Evolutionary conservation across 2,797 vertebrate species (phyloP).

Genomic region (Crypturellus tataupa): DNA sequence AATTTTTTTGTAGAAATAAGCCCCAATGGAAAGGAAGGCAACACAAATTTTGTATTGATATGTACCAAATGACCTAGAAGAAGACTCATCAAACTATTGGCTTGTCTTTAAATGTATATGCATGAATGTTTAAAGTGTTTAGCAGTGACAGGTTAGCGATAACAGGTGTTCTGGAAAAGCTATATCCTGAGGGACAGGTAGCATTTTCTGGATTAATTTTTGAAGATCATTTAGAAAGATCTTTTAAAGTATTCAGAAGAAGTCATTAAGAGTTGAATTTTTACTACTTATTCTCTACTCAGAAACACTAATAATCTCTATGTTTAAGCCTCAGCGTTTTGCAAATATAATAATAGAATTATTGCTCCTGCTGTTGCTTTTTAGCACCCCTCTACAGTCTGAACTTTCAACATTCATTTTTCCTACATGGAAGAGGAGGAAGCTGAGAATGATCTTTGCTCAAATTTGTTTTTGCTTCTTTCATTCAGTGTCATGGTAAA

Average conservation of each 20-base stretch:
- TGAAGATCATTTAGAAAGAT: background rate
- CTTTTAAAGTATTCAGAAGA: background rate
- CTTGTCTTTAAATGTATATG: background rate
- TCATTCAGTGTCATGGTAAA: background rate
- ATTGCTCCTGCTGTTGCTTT: background rate
- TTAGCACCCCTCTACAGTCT: background rate
- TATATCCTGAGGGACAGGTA: no score
- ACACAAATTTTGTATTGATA: background rate
- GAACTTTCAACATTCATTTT: background rate
- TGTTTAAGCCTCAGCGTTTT: background rate
- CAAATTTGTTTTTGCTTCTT: background rate
- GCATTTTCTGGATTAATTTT: background rate
- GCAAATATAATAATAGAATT: background rate
- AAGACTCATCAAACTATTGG: background rate
- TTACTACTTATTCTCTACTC: background rate
- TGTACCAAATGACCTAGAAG: background rate
- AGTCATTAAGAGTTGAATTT: background rate
- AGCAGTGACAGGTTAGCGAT: background rate
- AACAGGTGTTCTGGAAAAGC: background rate
- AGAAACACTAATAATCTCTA: background rate
- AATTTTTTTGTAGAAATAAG: background rate
- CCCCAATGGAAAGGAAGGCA: background rate
- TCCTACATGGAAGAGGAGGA: no score
- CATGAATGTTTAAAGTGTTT: background rate
- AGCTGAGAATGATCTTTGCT: no score